Evolutionary conservation across 2,888 invertebrate genomes (phyloP).

Genomic region (Aphodius granarius): DNA sequence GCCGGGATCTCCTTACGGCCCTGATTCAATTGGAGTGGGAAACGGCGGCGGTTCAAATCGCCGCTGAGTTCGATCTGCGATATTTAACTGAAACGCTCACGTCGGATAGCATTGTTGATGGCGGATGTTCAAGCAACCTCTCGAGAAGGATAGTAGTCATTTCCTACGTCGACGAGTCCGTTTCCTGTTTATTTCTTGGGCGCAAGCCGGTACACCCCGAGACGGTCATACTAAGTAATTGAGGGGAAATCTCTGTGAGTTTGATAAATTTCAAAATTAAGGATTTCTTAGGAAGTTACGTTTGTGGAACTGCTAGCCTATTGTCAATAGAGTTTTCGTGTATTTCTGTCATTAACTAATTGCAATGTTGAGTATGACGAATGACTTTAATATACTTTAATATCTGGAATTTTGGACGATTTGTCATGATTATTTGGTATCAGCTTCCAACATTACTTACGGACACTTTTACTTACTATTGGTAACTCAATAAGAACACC

Average conservation of each 20-base stretch:
- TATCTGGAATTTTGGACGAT: too few species aligned
- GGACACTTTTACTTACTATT: too few species aligned
- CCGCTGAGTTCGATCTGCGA: background rate
- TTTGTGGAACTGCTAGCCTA: too few species aligned
- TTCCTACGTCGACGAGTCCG: background rate
- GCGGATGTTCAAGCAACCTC: background rate
- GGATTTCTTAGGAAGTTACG: too few species aligned
- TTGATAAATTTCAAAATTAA: background rate
- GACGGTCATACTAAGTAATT: background rate
- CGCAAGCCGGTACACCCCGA: background rate
- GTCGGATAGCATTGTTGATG: background rate
- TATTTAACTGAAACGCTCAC: slow-evolving; percentile 9
- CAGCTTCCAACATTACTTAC: too few species aligned
- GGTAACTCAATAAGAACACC: too few species aligned
- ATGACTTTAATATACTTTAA: too few species aligned
- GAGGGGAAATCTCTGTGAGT: background rate
- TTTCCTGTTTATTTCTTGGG: background rate
- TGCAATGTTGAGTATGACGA: too few species aligned
- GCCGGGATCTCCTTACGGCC: slow-evolving; percentile 2
- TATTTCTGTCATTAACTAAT: too few species aligned
- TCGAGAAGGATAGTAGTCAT: background rate
- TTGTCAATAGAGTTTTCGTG: too few species aligned
- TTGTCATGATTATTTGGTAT: too few species aligned
- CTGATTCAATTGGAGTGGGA: slow-evolving; percentile 5
- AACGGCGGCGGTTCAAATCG: background rate